These are phyloP conservation scores for Aplidium turbinatum DNA, from an alignment of 23 tunicate species.

Conservation along the genomic window DNA sequence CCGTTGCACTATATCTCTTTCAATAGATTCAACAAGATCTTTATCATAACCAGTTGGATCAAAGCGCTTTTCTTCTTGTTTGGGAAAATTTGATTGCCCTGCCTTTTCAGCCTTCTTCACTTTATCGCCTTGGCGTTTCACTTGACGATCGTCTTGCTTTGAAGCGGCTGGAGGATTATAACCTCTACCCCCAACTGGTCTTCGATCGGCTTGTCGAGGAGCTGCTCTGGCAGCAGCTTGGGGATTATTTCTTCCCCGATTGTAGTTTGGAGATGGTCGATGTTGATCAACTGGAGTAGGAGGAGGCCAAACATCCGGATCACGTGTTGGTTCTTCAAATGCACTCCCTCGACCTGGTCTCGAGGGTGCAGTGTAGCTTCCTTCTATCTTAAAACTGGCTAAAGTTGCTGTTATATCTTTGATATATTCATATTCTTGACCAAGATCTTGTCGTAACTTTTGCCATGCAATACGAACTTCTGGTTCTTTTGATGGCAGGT, in stretches of 20 bases:
- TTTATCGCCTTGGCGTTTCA: slow-evolving; percentile 27
- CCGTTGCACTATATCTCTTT: slow-evolving; percentile 90
- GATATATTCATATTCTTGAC: slow-evolving; percentile 69
- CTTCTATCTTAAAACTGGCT: slow-evolving; percentile 73
- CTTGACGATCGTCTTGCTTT: slow-evolving; percentile 39
- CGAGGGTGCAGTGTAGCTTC: slow-evolving; percentile 51
- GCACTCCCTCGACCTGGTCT: slow-evolving; percentile 35
- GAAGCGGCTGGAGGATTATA: slow-evolving; percentile 19
- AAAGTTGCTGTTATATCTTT: slow-evolving; percentile 80
- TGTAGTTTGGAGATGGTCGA: slow-evolving; percentile 12
- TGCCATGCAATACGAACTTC: slow-evolving; percentile 63
- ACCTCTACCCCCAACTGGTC: slow-evolving; percentile 9
- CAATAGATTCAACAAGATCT: slow-evolving; percentile 88
- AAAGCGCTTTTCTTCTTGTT: slow-evolving; percentile 70
- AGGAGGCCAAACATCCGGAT: slow-evolving; percentile 96
- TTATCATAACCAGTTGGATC: slow-evolving; percentile 95
- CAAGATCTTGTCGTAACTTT: slow-evolving; percentile 53
- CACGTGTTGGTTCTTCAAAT: slow-evolving; percentile 78
- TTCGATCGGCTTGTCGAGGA: slow-evolving; percentile 23
- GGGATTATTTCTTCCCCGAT: slow-evolving; percentile 39
- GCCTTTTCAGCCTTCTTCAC: slow-evolving; percentile 27
- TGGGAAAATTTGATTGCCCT: slow-evolving; percentile 69
- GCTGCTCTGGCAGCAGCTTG: slow-evolving; percentile 29
- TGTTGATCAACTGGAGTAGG: slow-evolving; percentile 78
- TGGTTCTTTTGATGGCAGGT: slow-evolving; percentile 44